A percentile compares a stretch with the other conserved stretches of the same genome.
Conservation (phyloP, 2,888 invertebrate species). For the Auanema sp. region DNA sequence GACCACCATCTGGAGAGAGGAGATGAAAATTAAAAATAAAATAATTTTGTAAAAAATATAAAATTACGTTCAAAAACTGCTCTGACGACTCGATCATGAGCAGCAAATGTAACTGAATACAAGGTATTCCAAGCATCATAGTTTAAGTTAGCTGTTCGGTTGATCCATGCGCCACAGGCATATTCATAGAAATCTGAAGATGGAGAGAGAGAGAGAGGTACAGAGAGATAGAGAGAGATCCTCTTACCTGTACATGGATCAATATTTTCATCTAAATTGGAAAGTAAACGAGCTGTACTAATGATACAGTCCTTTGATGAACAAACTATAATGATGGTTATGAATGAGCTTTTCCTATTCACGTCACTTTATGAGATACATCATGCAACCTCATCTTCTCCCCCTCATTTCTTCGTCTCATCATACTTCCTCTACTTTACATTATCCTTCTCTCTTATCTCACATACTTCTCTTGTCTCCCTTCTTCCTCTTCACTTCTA, state of each 20-base stretch:
- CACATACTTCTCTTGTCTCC: no score
- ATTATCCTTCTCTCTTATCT: no score
- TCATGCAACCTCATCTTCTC: not conserved
- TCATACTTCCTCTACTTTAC: not conserved
- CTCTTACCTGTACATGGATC: slow-evolving; percentile 19
- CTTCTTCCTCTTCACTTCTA: no score
- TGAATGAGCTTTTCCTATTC: not conserved
- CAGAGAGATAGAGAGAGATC: slow-evolving; percentile 5
- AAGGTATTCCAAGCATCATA: slow-evolving; percentile 36
- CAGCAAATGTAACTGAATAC: slow-evolving; percentile 29
- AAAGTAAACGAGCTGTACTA: slow-evolving; percentile 15
- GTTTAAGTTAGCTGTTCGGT: slow-evolving; percentile 34
- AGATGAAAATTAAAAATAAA: not conserved
- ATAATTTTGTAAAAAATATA: not conserved
- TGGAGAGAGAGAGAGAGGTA: slow-evolving; percentile 2
- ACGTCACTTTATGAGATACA: not conserved
- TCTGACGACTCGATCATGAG: slow-evolving; percentile 33
- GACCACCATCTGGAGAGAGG: slow-evolving; percentile 25
- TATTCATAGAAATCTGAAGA: slow-evolving; percentile 33
- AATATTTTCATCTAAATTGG: slow-evolving; percentile 14
- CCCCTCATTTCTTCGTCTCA: not conserved
- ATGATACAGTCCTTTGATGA: slow-evolving; percentile 16
- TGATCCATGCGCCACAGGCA: slow-evolving; percentile 42
- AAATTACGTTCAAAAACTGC: slow-evolving; percentile 29
- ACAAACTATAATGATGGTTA: slow-evolving; percentile 15